phyloP scores from a whole-genome alignment of 2,888 invertebrate genomes.

The Drosophila tanythrix region DNA sequence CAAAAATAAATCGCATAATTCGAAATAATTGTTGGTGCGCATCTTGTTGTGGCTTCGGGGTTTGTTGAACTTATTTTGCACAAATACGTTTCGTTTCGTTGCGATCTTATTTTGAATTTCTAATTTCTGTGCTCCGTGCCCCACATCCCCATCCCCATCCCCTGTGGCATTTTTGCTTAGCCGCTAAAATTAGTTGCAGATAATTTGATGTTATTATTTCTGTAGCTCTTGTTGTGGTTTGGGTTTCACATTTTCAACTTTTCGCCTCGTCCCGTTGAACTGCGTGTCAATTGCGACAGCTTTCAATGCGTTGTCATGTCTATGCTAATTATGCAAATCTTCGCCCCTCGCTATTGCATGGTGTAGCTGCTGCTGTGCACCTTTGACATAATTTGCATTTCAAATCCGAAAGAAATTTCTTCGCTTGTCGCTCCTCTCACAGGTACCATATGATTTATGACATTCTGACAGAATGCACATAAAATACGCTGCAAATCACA shows the following conservation, averaged over 20 bases:
- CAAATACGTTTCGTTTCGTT: constrained; percentile 38
- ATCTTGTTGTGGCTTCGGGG: constrained; percentile 47
- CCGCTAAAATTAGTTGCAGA: constrained; percentile 68
- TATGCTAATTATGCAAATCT: constrained; percentile 75
- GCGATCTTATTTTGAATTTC: constrained; percentile 36
- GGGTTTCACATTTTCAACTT: constrained; percentile 25
- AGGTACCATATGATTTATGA: constrained; percentile 61
- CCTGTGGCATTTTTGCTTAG: constrained; percentile 22
- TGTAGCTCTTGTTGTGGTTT: constrained; percentile 36
- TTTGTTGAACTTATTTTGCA: constrained; percentile 69
- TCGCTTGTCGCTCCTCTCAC: constrained; percentile 28
- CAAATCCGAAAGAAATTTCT: constrained; percentile 52
- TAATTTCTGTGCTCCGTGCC: constrained; percentile 23
- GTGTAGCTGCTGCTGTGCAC: constrained; percentile 11
- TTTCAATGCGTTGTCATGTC: constrained; percentile 62
- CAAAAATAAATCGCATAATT: constrained; percentile 73
- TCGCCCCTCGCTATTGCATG: not conserved
- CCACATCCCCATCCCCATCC: not conserved
- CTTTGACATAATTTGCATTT: constrained; percentile 63
- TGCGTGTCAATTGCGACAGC: constrained; percentile 71
- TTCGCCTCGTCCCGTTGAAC: constrained; percentile 20
- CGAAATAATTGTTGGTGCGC: constrained; percentile 54
- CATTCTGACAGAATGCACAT: constrained; percentile 45
- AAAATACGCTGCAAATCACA: constrained; percentile 16
- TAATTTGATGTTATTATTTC: constrained; percentile 55